phyloP scores from a whole-genome alignment of 2,888 invertebrate species.

The Liodrosophila aerea region DNA sequence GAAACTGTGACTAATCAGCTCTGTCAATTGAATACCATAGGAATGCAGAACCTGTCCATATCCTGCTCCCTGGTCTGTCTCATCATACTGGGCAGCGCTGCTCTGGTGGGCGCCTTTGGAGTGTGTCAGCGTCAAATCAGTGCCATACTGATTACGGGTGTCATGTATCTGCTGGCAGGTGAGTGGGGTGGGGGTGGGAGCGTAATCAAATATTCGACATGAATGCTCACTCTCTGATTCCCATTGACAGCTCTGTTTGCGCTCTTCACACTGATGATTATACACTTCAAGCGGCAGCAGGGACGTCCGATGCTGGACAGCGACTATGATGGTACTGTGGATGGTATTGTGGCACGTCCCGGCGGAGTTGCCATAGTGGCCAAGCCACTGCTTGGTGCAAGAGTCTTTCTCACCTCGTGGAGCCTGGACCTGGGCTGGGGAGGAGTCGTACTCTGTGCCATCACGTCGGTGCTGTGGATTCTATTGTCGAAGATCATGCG shows the following conservation, averaged over 20 bases:
- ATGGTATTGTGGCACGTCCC: constrained; percentile 86
- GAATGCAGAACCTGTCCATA: constrained; percentile 97
- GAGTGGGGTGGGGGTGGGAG: too few species aligned
- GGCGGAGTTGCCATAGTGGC: constrained; percentile 84
- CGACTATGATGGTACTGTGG: constrained; percentile 87
- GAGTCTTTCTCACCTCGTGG: constrained; percentile 91
- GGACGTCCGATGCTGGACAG: constrained; percentile 85
- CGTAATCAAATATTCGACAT: too few species aligned
- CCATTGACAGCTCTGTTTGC: constrained; percentile 90
- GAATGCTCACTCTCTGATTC: too few species aligned
- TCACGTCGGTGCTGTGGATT: constrained; percentile 93
- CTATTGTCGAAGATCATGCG: constrained; percentile 94
- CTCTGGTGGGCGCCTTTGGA: constrained; percentile 93
- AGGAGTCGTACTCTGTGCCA: constrained; percentile 91
- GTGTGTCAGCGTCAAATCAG: constrained; percentile 95
- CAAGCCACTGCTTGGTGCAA: constrained; percentile 85
- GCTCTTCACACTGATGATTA: constrained; percentile 94
- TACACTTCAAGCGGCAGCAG: constrained; percentile 94
- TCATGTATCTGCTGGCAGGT: constrained; percentile 97
- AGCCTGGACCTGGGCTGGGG: constrained; percentile 93
- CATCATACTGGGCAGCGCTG: constrained; percentile 93
- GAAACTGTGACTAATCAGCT: constrained; percentile 6
- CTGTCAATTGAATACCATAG: constrained; percentile 77
- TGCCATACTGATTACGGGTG: constrained; percentile 95
- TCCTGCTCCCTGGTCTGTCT: constrained; percentile 96